phyloP scores from a whole-genome alignment of 2,888 invertebrate species.

The Pseudococcus jackbeardsleyi region DNA sequence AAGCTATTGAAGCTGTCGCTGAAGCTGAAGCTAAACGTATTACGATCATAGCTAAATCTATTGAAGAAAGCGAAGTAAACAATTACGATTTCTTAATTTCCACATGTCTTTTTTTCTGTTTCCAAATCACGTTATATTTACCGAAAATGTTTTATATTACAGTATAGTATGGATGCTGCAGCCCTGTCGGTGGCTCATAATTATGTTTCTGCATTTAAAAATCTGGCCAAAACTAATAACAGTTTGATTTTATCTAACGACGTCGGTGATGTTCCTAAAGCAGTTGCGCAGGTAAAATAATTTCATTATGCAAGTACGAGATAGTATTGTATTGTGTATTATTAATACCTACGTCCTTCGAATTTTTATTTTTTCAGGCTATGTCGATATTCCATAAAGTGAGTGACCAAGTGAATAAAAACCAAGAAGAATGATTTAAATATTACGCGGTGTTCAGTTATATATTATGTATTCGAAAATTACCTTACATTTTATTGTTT shows the following conservation, averaged over 20 bases:
- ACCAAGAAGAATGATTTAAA: neutral
- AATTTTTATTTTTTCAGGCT: neutral
- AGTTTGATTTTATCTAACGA: conserved; percentile 95
- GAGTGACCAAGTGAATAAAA: neutral
- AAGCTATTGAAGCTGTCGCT: conserved; percentile 91
- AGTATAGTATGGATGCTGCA: conserved; percentile 91
- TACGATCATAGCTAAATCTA: conserved; percentile 80
- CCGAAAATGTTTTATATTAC: conserved; percentile 67
- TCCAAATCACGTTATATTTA: neutral
- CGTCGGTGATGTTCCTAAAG: conserved; percentile 82
- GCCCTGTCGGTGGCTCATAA: conserved; percentile 94
- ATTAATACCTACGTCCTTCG: neutral
- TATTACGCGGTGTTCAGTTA: neutral
- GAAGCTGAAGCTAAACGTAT: conserved; percentile 90
- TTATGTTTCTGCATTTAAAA: conserved; percentile 93
- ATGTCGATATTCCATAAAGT: conserved; percentile 39
- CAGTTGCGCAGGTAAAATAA: conserved; percentile 82
- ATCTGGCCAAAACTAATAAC: conserved; percentile 92
- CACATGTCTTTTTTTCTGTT: neutral
- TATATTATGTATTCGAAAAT: neutral
- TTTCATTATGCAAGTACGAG: neutral
- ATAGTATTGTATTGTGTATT: neutral
- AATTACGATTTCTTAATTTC: neutral
- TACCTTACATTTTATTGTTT: neutral
- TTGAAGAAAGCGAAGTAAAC: conserved; percentile 68